Base-by-base conservation (phyloP, 2,113 vertebrate species). In the Recurvirostra avosetta region DNA sequence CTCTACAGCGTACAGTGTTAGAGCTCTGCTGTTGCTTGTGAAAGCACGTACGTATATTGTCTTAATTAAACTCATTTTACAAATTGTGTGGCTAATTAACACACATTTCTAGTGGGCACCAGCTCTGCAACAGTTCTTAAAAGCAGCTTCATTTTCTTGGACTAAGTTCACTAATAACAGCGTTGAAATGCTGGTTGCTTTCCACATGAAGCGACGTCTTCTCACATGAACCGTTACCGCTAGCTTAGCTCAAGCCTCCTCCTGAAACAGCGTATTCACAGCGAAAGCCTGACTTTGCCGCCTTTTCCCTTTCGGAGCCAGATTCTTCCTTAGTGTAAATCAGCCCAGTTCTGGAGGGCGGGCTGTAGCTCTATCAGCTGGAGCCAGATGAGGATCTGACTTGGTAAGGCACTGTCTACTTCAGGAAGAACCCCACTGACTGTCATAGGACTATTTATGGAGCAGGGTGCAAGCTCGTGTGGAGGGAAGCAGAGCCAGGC, bases 211-310 rank as follows among this genome's bases (percentile, higher is more conserved):
- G 17, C 2, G 15, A 56, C 1, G 0, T 36, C 47, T 71, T 45
- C 38, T 53, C 30, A 32, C 23, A 6, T 1, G 13, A 58, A 41
- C 41, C 4, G 1, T 59, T 15, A 20, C 22, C 0, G 1, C 26
- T 7, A 3, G 43, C 63, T 58, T 8, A 19, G 45, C 76, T 59
- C 26, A 5, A 82, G 71, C 52, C 41, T 43, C 38, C 45, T 19
- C 25, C 45, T 18, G 63, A 34, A 34, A 23, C 45, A 9, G 27
- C 23, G 2, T 4, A 5, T 12, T n/a, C 52, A 12, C 41, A 19
- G 53, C 13, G 0, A 56, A 30, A 34, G 23, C 78, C 43, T 15
- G 36, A 15, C n/a, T 30, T 40, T 45, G 25, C 15, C 2, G 1
- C 36, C 21, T 49, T 53, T 71, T 27, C 56, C 47, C 12, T 1